Evolutionary conservation across 2,888 invertebrate species (phyloP), one percentile per base, ranked within the genome.

Genomic region (Spisula solida): DNA sequence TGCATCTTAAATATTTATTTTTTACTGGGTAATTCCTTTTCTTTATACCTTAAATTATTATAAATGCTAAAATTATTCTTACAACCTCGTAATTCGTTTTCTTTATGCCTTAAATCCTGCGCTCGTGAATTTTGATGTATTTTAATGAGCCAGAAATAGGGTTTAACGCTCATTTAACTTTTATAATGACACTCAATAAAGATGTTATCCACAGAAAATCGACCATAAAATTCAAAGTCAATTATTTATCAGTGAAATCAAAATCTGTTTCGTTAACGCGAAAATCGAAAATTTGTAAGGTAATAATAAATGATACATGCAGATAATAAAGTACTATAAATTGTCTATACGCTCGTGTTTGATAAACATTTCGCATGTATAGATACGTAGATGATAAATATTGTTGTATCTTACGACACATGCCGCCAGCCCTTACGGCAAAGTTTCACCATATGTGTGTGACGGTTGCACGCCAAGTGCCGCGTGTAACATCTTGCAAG

Each of bases 401-500:
- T 14, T 18, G 34, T 34, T 34, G 12, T 75, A 75, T 75, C 75
- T 75, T 75, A 18, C 31, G 55, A 85, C 85, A 85, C 47, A 34
- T 85, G 85, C 85, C 75, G 34, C 51, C 41, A 16, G 0, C 20
- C 51, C 85, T 51, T 47, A n/a, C 25, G 85, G 85, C 79, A 25
- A 85, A 16, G 79, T 55, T 79, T 79, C 31, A 79, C 51, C 85
- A 78, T 75, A 31, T 85, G 79, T 55, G 56, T 34, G 31, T 47
- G 85, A 79, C 60, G 56, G 51, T 56, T 51, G 85, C 56, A 79
- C 85, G 47, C 20, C 16, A 25, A 31, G 41, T 79, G n/a, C 78
- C n/a, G 12, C n/a, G 1, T 55, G 85, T 79, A 85, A 85, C 85
- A 85, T 85, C 85, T 79, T 79, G 80, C n/a, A 20, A 48, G 75